Evolutionary conservation across 2,113 vertebrate genomes (phyloP).

Genomic region (Brachyistius frenatus): DNA sequence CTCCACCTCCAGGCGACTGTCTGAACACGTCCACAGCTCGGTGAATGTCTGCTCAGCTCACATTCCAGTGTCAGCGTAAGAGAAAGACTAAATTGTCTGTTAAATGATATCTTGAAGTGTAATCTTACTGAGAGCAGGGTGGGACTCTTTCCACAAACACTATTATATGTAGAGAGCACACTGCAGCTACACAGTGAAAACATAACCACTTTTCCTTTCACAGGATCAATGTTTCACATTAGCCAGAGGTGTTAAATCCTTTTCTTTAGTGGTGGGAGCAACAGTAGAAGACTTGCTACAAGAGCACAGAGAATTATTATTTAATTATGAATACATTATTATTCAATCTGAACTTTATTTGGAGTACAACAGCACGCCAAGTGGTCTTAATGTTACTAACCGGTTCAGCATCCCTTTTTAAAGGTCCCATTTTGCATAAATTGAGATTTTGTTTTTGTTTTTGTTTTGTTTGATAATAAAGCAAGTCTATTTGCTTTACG

Average conservation of each 20-base stretch:
- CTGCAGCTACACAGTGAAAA: slow-evolving; percentile 10
- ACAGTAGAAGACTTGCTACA: too few relatives aligned
- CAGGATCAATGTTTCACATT: not conserved
- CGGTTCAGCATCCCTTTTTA: too few relatives aligned
- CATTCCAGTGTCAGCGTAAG: slow-evolving; percentile 75
- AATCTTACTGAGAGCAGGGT: slow-evolving; percentile 20
- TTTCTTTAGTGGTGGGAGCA: too few relatives aligned
- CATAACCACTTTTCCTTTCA: not conserved
- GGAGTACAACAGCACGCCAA: too few relatives aligned
- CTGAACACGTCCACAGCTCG: slow-evolving; percentile 74
- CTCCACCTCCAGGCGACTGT: slow-evolving; percentile 62
- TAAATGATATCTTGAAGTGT: slow-evolving; percentile 40
- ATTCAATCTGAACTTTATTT: too few relatives aligned
- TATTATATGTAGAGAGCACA: not conserved
- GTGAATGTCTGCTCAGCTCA: slow-evolving; percentile 50
- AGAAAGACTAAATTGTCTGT: slow-evolving; percentile 56
- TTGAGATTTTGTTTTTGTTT: too few relatives aligned
- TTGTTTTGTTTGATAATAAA: too few relatives aligned
- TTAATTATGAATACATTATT: too few relatives aligned
- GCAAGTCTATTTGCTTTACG: too few relatives aligned
- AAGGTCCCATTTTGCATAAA: too few relatives aligned
- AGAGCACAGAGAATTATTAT: too few relatives aligned
- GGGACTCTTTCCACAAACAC: not conserved
- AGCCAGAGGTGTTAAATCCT: not conserved
- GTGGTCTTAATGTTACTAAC: too few relatives aligned